Evolutionary conservation across 2,113 vertebrate species (phyloP).

Genomic region (Pseudopodoces humilis): DNA sequence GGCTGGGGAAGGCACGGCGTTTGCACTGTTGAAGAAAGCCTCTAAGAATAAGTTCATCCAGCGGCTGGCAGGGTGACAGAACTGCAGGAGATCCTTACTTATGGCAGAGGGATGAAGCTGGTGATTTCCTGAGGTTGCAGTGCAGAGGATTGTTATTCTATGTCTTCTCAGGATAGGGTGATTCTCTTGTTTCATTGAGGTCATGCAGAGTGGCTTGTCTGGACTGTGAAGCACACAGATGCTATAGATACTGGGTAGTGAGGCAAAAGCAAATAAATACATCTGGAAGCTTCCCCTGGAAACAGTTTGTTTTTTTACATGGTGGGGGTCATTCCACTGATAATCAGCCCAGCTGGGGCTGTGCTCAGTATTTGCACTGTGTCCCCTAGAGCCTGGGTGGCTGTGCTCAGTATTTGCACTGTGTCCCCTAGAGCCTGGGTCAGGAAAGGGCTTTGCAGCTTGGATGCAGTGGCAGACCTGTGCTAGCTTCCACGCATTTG

Average conservation of each 20-base stretch:
- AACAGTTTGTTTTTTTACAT: not conserved
- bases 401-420: not conserved
- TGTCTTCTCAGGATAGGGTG: not conserved
- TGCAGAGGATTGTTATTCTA: fast-evolving
- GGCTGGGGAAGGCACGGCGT: not conserved
- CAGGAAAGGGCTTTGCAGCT: not conserved
- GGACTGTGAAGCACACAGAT: not conserved
- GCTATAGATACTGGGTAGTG: not conserved
- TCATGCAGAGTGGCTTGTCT: not conserved
- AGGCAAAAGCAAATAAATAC: not conserved
- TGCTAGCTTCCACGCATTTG: not conserved
- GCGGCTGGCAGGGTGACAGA: not conserved
- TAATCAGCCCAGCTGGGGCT: not conserved
- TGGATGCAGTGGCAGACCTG: not conserved
- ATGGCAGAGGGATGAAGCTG: not conserved
- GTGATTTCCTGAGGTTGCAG: not conserved
- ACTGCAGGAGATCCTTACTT: not conserved
- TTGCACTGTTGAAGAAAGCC: fast-evolving
- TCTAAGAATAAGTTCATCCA: not conserved
- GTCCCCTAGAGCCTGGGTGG: not conserved
- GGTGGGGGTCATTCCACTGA: fast-evolving
- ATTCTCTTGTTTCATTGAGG: not conserved
- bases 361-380: not conserved
- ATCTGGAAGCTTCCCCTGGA: not conserved
- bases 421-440: not conserved